Evolutionary conservation across 2,888 invertebrate genomes (phyloP).

Genomic region (Meta bourneti): DNA sequence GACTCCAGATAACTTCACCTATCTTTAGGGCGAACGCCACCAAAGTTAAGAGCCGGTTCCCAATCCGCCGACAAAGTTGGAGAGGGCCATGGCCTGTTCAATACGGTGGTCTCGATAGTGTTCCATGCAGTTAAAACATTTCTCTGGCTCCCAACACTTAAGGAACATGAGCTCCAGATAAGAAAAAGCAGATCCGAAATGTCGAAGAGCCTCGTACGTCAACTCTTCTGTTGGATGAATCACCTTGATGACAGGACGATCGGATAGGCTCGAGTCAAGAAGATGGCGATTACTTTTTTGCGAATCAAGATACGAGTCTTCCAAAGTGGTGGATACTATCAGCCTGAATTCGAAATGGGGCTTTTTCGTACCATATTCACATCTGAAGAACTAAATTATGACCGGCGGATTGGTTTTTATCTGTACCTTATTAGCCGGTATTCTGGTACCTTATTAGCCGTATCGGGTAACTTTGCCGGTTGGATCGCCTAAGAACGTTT

Average conservation of each 20-base stretch:
- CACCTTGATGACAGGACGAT: constrained; percentile 39
- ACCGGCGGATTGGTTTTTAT: too few species aligned
- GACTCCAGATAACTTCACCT: constrained; percentile 19
- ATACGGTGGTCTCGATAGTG: constrained; percentile 7
- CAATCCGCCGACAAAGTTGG: constrained; percentile 26
- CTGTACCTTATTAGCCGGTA: too few species aligned
- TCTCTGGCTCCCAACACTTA: not conserved
- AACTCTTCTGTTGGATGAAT: not conserved
- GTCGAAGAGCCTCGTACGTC: not conserved
- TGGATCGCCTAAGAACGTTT: too few species aligned
- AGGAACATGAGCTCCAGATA: not conserved
- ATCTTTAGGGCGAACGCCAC: not conserved
- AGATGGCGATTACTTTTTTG: not conserved
- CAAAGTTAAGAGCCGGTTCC: not conserved
- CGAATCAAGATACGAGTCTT: not conserved
- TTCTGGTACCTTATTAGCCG: too few species aligned
- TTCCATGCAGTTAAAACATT: too few species aligned
- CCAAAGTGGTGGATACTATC: not conserved
- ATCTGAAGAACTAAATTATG: too few species aligned
- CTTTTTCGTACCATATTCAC: too few species aligned
- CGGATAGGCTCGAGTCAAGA: constrained; percentile 9
- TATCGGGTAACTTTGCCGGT: too few species aligned
- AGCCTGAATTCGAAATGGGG: too few species aligned
- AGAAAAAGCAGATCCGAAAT: not conserved
- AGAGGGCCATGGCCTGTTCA: not conserved